Base-by-base conservation (phyloP, 2,797 vertebrate species). In the Sebastes iracundus region DNA sequence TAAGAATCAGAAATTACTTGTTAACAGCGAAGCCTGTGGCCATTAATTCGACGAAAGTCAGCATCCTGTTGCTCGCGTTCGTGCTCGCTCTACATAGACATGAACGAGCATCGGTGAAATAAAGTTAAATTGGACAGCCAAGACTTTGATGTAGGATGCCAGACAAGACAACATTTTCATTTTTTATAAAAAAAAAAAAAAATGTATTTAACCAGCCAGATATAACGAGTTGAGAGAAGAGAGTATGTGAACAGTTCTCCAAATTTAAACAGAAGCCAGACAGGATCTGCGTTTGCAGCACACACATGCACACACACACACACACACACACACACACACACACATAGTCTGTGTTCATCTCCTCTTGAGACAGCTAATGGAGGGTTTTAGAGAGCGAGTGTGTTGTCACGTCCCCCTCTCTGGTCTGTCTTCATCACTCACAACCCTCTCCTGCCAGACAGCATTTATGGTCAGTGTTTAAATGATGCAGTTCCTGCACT, bases 321-420 rank as follows among this genome's bases (percentile, higher is more conserved):
- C 22, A 14, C 46, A 55, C 27, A 20, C 4, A n/a, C 42, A 38
- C 53, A 76, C 63, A 69, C 30, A 12, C 27, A 35, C 23, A 18
- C 35, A 59, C 27, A 30, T 6, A n/a, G 8, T 20, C 18, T 63
- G 38, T 60, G 35, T 42, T 65, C 9, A 3, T 75, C 66, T 65
- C 79, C 82, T 83, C 85, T 77, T 80, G 75, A 89, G 85, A 81
- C 64, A 18, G 74, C 74, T 85, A 86, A 88, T 88, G 75, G 82
- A 77, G 66, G 76, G 62, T 79, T 85, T 87, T 71, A 80, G 74
- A 77, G 72, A 83, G 49, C 4, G 10, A 73, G 63, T 77, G 85
- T 75, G 67, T 64, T 87, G 79, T 84, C 88, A 88, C 83, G 82
- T 83, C 72, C 71, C 72, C 71, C 80, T 82, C 78, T 81, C 80